These are phyloP conservation scores for Rhabdophis nuchalis DNA, from an alignment of 2,797 vertebrate species.

Conservation along the genomic window DNA sequence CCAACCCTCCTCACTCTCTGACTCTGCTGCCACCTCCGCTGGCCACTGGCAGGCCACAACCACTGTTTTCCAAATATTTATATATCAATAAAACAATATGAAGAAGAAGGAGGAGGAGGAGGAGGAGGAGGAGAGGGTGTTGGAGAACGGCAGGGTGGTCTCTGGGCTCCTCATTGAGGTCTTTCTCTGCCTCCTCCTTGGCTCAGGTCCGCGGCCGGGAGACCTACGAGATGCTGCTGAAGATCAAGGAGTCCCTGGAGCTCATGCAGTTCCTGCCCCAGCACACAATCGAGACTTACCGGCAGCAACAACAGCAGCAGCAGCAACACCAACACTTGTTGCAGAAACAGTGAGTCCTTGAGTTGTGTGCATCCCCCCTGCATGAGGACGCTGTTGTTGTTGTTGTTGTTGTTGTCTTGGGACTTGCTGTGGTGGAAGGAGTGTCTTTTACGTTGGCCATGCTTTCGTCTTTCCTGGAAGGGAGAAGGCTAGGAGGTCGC, in stretches of 20 bases:
- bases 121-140: too few species aligned
- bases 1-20: too few species aligned
- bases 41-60: too few species aligned
- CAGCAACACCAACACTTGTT: constrained; percentile 81
- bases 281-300: constrained; percentile 96
- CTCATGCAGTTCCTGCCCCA: constrained; percentile 98
- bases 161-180: neutral
- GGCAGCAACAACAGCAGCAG: constrained; percentile 97
- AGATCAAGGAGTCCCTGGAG: constrained; percentile 98
- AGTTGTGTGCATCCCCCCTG: neutral
- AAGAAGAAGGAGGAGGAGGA: too few species aligned
- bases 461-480: neutral
- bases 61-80: too few species aligned
- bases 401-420: too few species aligned
- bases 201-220: constrained; percentile 92
- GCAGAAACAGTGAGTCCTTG: constrained; percentile 94
- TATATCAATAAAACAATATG: too few species aligned
- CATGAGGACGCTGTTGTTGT: too few species aligned
- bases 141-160: neutral
- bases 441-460: too few species aligned
- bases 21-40: too few species aligned
- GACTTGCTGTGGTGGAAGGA: neutral
- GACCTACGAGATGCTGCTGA: constrained; percentile 96
- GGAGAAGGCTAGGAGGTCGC: neutral
- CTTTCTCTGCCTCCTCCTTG: neutral